Conservation (phyloP, 2,113 vertebrate species). For the Callospermophilus lateralis region DNA sequence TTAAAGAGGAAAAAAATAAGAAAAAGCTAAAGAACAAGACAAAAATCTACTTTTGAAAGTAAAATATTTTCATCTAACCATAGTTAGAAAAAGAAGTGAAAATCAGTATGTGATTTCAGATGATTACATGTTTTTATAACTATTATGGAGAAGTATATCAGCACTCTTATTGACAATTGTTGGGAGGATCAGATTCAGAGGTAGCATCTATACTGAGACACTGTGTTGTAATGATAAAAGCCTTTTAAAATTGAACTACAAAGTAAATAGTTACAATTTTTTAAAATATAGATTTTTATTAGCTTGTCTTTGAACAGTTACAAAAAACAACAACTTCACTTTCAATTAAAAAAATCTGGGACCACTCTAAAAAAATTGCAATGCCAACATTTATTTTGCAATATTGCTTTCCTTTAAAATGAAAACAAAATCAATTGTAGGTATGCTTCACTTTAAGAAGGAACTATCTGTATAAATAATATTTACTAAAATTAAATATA, state of each 20-base stretch:
- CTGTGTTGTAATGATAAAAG: neutral
- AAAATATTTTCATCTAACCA: conserved; percentile 9
- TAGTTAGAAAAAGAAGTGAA: neutral
- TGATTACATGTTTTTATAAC: conserved; percentile 8
- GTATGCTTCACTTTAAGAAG: neutral
- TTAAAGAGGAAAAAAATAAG: neutral
- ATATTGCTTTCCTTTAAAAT: neutral
- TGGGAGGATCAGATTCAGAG: conserved; percentile 18
- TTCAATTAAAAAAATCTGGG: neutral
- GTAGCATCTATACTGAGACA: neutral
- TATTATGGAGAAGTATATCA: neutral
- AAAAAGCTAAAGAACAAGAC: neutral
- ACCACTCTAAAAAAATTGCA: neutral
- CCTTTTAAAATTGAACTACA: neutral
- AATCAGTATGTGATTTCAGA: neutral
- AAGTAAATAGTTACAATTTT: neutral
- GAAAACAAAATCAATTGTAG: neutral
- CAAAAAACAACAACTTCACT: neutral
- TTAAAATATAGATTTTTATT: neutral
- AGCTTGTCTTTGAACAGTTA: neutral
- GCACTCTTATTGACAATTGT: neutral
- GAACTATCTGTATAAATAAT: neutral
- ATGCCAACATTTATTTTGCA: neutral
- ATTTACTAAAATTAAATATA: neutral
- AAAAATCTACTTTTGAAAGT: neutral